Percentiles rank a stretch among this genome's conserved stretches.
phyloP scores from a whole-genome alignment of 2,888 invertebrate genomes.

The Abscondita cerata region DNA sequence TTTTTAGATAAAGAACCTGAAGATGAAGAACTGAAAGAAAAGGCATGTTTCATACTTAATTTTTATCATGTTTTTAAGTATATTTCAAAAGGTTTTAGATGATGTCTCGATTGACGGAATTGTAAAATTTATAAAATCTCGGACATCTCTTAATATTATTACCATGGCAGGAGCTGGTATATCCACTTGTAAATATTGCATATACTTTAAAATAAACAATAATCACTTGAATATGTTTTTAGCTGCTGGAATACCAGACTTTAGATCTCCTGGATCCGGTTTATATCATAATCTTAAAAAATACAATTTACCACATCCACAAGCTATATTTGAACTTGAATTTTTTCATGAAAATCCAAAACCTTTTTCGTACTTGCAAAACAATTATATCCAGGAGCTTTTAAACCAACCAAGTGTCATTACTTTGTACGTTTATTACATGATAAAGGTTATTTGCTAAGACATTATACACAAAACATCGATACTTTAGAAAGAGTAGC shows the following conservation, averaged over 20 bases:
- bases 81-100: slow-evolving; percentile 64
- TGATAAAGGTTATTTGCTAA: slow-evolving; percentile 78
- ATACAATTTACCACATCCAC: slow-evolving; percentile 89
- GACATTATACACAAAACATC: slow-evolving; percentile 91
- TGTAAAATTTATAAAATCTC: slow-evolving; percentile 77
- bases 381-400: slow-evolving; percentile 85
- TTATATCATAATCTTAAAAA: slow-evolving; percentile 90
- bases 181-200: slow-evolving; percentile 81
- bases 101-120: slow-evolving; percentile 79
- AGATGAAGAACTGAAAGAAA: slow-evolving; percentile 23
- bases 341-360: slow-evolving; percentile 89
- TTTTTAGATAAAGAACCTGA: slow-evolving; percentile 60
- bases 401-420: slow-evolving; percentile 89
- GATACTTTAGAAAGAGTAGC: slow-evolving; percentile 91
- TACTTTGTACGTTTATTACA: slow-evolving; percentile 87
- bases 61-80: not conserved
- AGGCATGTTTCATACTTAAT: slow-evolving; percentile 5
- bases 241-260: slow-evolving; percentile 97
- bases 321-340: slow-evolving; percentile 89
- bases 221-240: slow-evolving; percentile 43
- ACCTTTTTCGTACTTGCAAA: slow-evolving; percentile 93
- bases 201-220: slow-evolving; percentile 13
- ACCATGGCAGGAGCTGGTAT: slow-evolving; percentile 97
- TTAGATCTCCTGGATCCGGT: slow-evolving; percentile 91
- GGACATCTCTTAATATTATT: slow-evolving; percentile 83